Base-by-base conservation (phyloP, 2,113 vertebrate genomes). In the Ptilorrhoa leucosticta region DNA sequence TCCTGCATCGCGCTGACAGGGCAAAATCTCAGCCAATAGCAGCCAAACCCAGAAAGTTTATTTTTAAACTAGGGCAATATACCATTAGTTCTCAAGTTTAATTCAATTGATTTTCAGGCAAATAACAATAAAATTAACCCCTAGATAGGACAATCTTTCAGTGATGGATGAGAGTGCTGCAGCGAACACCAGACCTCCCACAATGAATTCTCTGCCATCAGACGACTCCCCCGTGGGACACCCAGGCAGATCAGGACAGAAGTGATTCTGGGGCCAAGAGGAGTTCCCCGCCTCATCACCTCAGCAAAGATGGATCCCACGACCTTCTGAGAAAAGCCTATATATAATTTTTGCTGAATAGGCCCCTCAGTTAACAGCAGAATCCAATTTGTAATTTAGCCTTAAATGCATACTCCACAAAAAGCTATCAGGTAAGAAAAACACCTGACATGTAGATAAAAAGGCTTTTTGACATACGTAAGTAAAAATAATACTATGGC, bases 321-420 rank as follows among this genome's bases (percentile, higher is more conserved):
- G 92, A 97, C 87, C 93, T 96, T 96, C 94, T 66, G 81, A 78
- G 85, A 77, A 90, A 96, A 96, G 54, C 65, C 91, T 83, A 94
- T 84, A 94, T 83, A 94, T 97, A 89, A 82, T 82, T 97, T 97
- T 83, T 97, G 96, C 96, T 97, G 92, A 97, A 97, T 94, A 95
- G 83, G 83, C 86, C 81, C 80, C 96, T 97, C 84, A 79, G 89
- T 96, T 96, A 97, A 95, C 97, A 97, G 96, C 93, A 97, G 96
- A 97, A 98, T 97, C 95, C 96, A 97, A 97, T 97, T 96, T 98
- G 97, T 96, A 97, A 97, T 98, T 95, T 97, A 95, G 94, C 91
- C 94, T 97, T 97, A 98, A 97, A 96, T 96, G 93, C 94, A 97
- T 22, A 95, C 91, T 94, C 94, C 79, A 97, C 96, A 97, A 81